These are phyloP conservation scores for Nematolebias whitei DNA, from an alignment of 2,113 vertebrate species.

Conservation along the genomic window DNA sequence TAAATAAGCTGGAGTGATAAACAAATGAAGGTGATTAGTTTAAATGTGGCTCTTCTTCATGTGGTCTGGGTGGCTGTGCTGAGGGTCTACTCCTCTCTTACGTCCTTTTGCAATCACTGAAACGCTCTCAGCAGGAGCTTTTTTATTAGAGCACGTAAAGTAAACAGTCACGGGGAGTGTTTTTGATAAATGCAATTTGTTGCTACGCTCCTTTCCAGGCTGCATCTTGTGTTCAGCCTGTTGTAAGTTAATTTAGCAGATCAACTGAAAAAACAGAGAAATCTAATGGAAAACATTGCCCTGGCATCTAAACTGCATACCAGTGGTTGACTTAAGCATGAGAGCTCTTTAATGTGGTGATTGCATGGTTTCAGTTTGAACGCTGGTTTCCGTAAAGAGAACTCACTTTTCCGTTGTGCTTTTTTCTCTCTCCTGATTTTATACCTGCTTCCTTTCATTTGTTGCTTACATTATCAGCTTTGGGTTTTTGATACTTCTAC, in stretches of 20 bases:
- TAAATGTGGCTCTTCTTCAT: conserved; percentile 68
- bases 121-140: conserved; percentile 68
- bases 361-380: conserved; percentile 76
- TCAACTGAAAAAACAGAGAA: conserved; percentile 77
- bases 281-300: conserved; percentile 80
- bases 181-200: conserved; percentile 83
- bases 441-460: conserved; percentile 73
- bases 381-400: conserved; percentile 77
- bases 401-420: conserved; percentile 69
- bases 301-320: conserved; percentile 75
- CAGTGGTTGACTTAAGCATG: conserved; percentile 76
- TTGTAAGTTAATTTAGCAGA: conserved; percentile 83
- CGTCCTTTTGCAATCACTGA: conserved; percentile 72
- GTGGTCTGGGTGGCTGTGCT: conserved; percentile 57
- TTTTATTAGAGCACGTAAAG: conserved; percentile 78
- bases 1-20: conserved; percentile 63
- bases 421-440: conserved; percentile 54
- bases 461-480: conserved; percentile 64
- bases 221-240: conserved; percentile 78
- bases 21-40: conserved; percentile 69
- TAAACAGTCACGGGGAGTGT: conserved; percentile 78
- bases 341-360: conserved; percentile 81
- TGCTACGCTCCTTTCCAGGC: conserved; percentile 77
- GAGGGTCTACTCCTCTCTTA: conserved; percentile 60
- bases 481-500: conserved; percentile 39